Percentiles rank a stretch among this genome's conserved stretches.
phyloP scores from a whole-genome alignment of 2,888 invertebrate genomes.

The Petrophora chlorosata region DNA sequence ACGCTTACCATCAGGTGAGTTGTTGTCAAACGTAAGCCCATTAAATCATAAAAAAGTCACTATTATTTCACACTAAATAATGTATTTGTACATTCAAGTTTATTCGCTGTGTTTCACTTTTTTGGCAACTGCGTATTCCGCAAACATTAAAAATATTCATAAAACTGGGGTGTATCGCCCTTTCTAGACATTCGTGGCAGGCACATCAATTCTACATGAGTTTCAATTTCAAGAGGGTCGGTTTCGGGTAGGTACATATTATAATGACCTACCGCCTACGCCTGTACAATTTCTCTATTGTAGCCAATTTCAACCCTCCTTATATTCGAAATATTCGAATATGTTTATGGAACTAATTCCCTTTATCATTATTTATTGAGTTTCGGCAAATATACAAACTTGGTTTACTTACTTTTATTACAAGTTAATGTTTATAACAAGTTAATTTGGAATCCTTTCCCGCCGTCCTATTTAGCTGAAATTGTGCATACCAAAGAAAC shows the following conservation, averaged over 20 bases:
- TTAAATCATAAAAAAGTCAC: no score
- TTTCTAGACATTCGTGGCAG: slow-evolving; percentile 43
- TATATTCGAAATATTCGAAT: slow-evolving; percentile 8
- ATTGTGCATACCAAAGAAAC: no score
- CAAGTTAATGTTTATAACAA: no score
- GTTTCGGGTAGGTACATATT: slow-evolving; percentile 54
- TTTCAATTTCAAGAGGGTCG: slow-evolving; percentile 52
- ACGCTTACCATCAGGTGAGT: no score
- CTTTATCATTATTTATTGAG: not conserved
- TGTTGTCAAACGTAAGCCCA: no score
- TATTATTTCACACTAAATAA: no score
- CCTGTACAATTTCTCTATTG: slow-evolving; percentile 59
- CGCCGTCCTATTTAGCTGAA: no score
- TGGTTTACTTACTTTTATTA: not conserved
- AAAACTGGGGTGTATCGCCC: slow-evolving; percentile 40
- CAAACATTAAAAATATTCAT: slow-evolving; percentile 47
- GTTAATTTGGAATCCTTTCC: no score
- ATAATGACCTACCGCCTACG: slow-evolving; percentile 52
- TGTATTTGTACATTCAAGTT: no score
- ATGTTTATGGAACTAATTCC: not conserved
- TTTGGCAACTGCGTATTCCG: slow-evolving; percentile 25
- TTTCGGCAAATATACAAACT: not conserved
- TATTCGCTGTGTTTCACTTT: slow-evolving; percentile 11
- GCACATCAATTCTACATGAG: slow-evolving; percentile 57
- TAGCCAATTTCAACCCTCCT: slow-evolving; percentile 39